phyloP scores from a whole-genome alignment of 92 coral and sea anemone genomes.

The Parazoanthus darwini region DNA sequence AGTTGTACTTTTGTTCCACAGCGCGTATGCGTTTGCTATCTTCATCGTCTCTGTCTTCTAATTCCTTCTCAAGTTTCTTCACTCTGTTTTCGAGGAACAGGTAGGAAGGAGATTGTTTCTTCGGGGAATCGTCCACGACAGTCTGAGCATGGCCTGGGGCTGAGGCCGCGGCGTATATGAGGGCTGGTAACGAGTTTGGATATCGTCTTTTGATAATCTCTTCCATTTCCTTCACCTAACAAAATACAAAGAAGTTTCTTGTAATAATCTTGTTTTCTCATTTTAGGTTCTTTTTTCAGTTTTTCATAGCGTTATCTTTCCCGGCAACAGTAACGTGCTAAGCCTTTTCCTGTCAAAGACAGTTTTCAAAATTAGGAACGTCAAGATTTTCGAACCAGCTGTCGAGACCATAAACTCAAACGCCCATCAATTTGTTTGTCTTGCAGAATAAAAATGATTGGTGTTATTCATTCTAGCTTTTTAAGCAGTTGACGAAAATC shows the following conservation, averaged over 20 bases:
- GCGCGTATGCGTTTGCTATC: constrained; percentile 81
- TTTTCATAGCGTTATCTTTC: background rate
- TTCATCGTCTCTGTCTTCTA: constrained; percentile 92
- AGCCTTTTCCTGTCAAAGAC: background rate
- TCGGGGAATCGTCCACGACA: constrained; percentile 74
- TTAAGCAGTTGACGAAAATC: background rate
- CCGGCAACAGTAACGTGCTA: background rate
- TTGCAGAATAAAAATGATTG: background rate
- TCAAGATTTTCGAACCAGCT: background rate
- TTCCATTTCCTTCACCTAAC: constrained; percentile 97
- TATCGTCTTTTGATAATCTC: constrained; percentile 96
- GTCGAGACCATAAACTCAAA: background rate
- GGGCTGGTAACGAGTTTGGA: constrained; percentile 97
- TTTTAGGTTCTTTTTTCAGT: too few species aligned
- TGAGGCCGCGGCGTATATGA: constrained; percentile 97
- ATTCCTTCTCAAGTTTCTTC: constrained; percentile 81
- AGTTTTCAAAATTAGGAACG: background rate
- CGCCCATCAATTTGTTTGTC: background rate
- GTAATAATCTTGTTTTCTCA: background rate
- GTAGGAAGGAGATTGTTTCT: constrained; percentile 87
- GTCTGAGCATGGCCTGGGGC: constrained; percentile 96
- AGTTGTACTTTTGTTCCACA: constrained; percentile 90
- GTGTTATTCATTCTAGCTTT: background rate
- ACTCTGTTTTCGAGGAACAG: constrained; percentile 84
- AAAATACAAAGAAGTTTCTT: background rate